Percentiles rank a stretch among this genome's conserved stretches.
phyloP scores from a whole-genome alignment of 30 jellyfish, hydroid and myxozoan species.

The Phacellophora camtschatica region DNA sequence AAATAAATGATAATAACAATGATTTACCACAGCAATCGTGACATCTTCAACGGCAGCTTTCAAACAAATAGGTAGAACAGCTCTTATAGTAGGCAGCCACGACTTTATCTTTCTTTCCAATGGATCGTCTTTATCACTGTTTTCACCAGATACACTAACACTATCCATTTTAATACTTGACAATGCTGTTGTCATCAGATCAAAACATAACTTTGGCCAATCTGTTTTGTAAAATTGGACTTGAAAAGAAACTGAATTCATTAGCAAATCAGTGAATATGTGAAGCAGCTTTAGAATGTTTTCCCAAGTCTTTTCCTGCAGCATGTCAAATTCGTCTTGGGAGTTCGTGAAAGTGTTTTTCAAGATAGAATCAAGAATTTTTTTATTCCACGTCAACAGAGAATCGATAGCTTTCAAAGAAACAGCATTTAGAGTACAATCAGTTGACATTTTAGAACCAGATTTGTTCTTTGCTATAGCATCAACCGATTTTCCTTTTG shows the following conservation, averaged over 20 bases:
- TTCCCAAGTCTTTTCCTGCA: neutral
- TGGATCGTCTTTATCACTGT: neutral
- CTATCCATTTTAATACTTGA: neutral
- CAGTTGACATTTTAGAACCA: neutral
- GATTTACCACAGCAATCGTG: neutral
- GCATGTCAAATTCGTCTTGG: neutral
- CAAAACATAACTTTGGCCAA: constrained; percentile 10
- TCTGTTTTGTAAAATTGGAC: neutral
- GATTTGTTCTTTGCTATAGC: no score
- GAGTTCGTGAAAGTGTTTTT: neutral
- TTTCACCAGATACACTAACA: neutral
- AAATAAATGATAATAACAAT: no score
- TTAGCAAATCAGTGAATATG: constrained; percentile 1
- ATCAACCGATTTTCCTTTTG: no score
- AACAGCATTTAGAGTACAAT: neutral
- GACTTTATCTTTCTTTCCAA: neutral
- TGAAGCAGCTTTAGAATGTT: constrained; percentile 15
- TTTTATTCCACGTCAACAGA: constrained; percentile 15
- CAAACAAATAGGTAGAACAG: constrained; percentile 23
- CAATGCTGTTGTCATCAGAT: neutral
- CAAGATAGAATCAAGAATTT: neutral
- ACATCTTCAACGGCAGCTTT: neutral
- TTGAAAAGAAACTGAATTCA: neutral
- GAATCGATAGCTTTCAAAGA: constrained; percentile 19
- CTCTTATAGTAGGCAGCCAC: constrained; percentile 9